Evolutionary conservation across 1,140 invertebrate species (phyloP), one percentile per base, ranked within the genome.

Genomic region (Drosophila orena): DNA sequence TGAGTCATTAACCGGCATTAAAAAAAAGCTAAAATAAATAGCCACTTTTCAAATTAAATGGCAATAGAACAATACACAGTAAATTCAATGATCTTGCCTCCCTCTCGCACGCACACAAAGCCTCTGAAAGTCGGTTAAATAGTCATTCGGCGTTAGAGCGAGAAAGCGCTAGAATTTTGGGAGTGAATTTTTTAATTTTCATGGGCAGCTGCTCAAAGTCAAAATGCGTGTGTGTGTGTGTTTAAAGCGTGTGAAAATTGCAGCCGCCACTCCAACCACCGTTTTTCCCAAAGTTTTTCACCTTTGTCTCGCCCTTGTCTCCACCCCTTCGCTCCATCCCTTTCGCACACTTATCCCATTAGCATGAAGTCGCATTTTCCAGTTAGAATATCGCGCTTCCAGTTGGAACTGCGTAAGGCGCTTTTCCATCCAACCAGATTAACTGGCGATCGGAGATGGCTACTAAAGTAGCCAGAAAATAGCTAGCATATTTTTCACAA

Each of bases 1-100:
- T 88, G 83, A 88, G 84, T 88, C 83, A 88, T 88, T 89, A 88
- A 88, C 84, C 84, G 84, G 84, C 83, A 79, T 71, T 71, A 38
- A 40, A 69, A 70, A 57, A 30, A 7, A 55, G 52, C 20, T 69
- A 44, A 15, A 69, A 35, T 14, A 65, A 15, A 40, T 15, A 57
- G 20, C n/a, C 15, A 50, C 27, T 42, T 30, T 14, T 8, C 6
- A 62, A 62, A 58, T 55, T 30, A n/a, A 61, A 58, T 42, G 24
- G 11, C 54, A 56, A 64, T 15, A 37, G 8, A 37, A 60, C 6
- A 27, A 34, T 15, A 34, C 34, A 24, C 17, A 59, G 15, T 40
- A 61, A 40, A 27, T 22, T n/a, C 8, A 22, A 15, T 10, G 14
- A 42, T 2, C 3, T 37, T n/a, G 15, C 55, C 40, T 20, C 11